Conservation (phyloP, 2,113 vertebrate species). For the Capra hircus region DNA sequence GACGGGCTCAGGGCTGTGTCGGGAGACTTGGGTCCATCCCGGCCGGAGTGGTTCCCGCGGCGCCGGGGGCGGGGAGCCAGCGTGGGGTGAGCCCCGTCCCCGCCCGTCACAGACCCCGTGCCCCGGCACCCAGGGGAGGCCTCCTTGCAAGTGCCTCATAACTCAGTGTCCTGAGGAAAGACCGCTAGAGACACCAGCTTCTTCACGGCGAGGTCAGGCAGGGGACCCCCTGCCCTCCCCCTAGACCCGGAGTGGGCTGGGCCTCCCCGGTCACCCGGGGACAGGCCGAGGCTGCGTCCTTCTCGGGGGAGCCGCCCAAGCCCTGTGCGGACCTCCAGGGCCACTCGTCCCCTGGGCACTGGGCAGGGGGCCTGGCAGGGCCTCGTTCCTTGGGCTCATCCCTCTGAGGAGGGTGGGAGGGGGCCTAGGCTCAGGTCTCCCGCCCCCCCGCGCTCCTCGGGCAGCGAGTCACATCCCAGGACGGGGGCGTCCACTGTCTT, state of each 20-base stretch:
- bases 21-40: no score
- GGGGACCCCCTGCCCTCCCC: background rate
- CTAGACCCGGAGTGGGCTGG: background rate
- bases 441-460: accelerated
- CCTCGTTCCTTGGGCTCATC: background rate
- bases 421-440: background rate
- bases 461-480: background rate
- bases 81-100: accelerated
- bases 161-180: background rate
- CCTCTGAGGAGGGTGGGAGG: background rate
- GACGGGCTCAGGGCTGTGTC: no score
- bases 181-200: background rate
- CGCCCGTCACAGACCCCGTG: accelerated
- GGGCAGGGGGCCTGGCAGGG: background rate
- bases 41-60: no score
- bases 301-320: background rate
- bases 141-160: background rate
- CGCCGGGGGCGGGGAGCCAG: no score
- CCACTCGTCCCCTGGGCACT: background rate
- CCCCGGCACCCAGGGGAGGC: background rate
- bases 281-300: accelerated
- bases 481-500: accelerated
- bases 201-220: background rate
- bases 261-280: background rate
- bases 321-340: background rate